Evolutionary conservation across 2,113 vertebrate species (phyloP).

Genomic region (Thamnophis sirtalis): DNA sequence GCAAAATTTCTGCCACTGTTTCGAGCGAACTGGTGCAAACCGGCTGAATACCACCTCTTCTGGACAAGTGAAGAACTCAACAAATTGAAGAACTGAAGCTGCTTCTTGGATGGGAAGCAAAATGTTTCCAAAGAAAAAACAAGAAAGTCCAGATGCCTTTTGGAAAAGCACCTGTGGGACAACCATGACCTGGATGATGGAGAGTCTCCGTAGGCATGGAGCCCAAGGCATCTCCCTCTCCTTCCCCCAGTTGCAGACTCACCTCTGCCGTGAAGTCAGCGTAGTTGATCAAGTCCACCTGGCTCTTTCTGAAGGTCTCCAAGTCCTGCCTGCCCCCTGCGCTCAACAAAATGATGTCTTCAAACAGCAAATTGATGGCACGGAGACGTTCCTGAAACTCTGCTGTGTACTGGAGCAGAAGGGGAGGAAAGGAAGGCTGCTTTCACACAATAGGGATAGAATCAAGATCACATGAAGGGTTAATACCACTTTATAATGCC

Average conservation of each 20-base stretch:
- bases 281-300: constrained; percentile 50
- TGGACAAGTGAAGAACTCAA: too few species aligned
- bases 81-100: too few species aligned
- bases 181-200: too few species aligned
- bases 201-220: background rate
- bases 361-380: constrained; percentile 29
- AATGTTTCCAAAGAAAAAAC: too few species aligned
- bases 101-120: too few species aligned
- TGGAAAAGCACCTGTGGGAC: too few species aligned
- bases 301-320: constrained; percentile 57
- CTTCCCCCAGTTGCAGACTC: background rate
- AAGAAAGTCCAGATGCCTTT: background rate
- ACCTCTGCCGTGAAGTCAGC: constrained; percentile 63
- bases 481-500: too few species aligned
- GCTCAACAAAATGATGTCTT: constrained; percentile 53
- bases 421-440: background rate
- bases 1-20: too few species aligned
- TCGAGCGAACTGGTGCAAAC: too few species aligned
- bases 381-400: constrained; percentile 55
- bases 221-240: background rate
- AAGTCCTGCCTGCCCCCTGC: constrained; percentile 59
- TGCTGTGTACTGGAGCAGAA: constrained; percentile 48
- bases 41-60: too few species aligned
- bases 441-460: background rate
- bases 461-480: too few species aligned